phyloP scores from a whole-genome alignment of 2,888 invertebrate genomes.

The Cataglyphis cursor region DNA sequence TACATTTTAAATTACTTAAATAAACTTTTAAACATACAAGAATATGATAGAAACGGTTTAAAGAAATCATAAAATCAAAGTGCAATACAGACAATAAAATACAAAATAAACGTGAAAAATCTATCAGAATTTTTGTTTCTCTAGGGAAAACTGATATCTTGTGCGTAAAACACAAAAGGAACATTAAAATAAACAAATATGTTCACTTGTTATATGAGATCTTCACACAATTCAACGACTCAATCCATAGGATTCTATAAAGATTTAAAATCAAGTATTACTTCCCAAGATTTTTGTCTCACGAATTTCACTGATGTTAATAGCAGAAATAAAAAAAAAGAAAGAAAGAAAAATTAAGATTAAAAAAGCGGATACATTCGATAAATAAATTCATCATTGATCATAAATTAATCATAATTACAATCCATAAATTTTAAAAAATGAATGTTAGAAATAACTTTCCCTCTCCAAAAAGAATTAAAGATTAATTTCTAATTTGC shows the following conservation, averaged over 20 bases:
- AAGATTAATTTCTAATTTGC: not conserved
- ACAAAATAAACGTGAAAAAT: slow-evolving; percentile 32
- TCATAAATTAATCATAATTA: slow-evolving; percentile 19
- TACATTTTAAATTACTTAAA: not conserved
- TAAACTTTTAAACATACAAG: not conserved
- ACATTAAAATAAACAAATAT: slow-evolving; percentile 39
- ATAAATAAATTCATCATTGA: not conserved
- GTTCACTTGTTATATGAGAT: slow-evolving; percentile 62
- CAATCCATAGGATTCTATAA: slow-evolving; percentile 56
- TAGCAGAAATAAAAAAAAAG: not conserved
- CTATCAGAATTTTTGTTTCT: slow-evolving; percentile 13
- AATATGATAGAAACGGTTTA: not conserved
- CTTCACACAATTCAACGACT: slow-evolving; percentile 65
- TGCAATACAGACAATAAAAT: not conserved
- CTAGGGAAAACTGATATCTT: slow-evolving; percentile 35
- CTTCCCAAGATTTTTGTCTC: slow-evolving; percentile 33
- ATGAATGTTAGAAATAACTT: not conserved
- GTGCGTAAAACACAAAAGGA: slow-evolving; percentile 35
- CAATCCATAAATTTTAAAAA: not conserved
- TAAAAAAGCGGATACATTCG: not conserved
- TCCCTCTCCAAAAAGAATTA: not conserved
- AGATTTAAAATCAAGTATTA: slow-evolving; percentile 46
- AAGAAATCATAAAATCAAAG: not conserved
- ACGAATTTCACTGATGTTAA: not conserved
- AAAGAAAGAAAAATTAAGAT: not conserved